A percentile compares a stretch with the other conserved stretches of the same genome.
Evolutionary conservation across 2,888 invertebrate genomes (phyloP).

Genomic region (Orgyia antiqua): DNA sequence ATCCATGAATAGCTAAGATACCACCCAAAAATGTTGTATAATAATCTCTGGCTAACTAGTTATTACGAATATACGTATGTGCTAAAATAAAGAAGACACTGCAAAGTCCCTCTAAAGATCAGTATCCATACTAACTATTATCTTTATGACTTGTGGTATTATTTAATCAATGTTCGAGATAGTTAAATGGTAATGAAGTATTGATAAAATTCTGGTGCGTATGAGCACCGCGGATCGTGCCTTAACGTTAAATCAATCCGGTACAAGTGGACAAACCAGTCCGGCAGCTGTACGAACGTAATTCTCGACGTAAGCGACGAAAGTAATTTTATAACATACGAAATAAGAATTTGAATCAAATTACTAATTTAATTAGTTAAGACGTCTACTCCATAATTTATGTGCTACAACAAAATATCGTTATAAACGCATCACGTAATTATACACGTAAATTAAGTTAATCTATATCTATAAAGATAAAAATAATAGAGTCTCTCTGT

Average conservation of each 20-base stretch:
- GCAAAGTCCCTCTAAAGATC: no score
- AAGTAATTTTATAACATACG: constrained; percentile 31
- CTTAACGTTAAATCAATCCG: constrained; percentile 74
- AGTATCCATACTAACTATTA: no score
- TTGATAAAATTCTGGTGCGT: constrained; percentile 45
- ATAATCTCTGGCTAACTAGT: no score
- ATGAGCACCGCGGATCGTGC: constrained; percentile 55
- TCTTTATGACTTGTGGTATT: no score
- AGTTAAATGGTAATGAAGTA: constrained; percentile 61
- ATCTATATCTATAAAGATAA: no score
- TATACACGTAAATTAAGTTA: neutral
- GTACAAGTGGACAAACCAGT: constrained; percentile 76
- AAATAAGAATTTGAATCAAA: constrained; percentile 12
- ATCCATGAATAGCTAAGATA: no score
- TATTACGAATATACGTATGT: no score
- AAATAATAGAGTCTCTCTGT: no score
- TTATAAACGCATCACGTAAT: neutral
- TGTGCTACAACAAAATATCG: neutral
- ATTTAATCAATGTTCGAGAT: constrained; percentile 21
- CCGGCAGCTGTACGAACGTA: constrained; percentile 68
- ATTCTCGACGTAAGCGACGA: constrained; percentile 52
- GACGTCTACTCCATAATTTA: neutral
- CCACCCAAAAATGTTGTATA: no score
- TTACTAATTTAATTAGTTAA: neutral
- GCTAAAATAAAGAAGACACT: no score